Conservation (phyloP, 2,113 vertebrate species). For the Suricata suricatta region DNA sequence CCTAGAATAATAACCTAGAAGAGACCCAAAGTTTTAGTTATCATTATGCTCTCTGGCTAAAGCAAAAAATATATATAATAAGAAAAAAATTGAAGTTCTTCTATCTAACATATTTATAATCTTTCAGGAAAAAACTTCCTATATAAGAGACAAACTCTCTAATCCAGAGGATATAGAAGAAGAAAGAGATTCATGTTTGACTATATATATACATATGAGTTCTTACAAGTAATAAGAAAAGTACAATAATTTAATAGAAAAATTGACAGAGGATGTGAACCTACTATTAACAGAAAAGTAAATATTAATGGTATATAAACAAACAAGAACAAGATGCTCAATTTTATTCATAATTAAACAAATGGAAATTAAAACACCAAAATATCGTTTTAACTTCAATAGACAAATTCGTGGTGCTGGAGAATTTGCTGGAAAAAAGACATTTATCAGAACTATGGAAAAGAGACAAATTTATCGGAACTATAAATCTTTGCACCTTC, state of each 20-base stretch:
- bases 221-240: not conserved
- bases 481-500: not conserved
- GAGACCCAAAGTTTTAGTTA: not conserved
- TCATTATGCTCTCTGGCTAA: not conserved
- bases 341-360: not conserved
- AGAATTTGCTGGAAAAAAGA: not conserved
- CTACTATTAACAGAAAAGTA: not conserved
- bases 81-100: not conserved
- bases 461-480: not conserved
- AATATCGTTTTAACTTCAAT: not conserved
- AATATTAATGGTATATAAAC: not conserved
- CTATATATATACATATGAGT: not conserved
- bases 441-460: not conserved
- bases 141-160: not conserved
- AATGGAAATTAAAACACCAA: not conserved
- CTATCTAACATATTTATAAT: not conserved
- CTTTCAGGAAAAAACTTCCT: not conserved
- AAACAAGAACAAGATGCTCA: not conserved
- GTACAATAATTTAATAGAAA: not conserved
- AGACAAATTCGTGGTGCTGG: not conserved
- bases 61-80: not conserved
- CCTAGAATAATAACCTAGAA: not conserved
- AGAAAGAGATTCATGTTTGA: not conserved
- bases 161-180: not conserved
- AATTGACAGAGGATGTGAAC: not conserved